Evolutionary conservation across 2,113 vertebrate genomes (phyloP).

Genomic region (Eublepharis macularius): DNA sequence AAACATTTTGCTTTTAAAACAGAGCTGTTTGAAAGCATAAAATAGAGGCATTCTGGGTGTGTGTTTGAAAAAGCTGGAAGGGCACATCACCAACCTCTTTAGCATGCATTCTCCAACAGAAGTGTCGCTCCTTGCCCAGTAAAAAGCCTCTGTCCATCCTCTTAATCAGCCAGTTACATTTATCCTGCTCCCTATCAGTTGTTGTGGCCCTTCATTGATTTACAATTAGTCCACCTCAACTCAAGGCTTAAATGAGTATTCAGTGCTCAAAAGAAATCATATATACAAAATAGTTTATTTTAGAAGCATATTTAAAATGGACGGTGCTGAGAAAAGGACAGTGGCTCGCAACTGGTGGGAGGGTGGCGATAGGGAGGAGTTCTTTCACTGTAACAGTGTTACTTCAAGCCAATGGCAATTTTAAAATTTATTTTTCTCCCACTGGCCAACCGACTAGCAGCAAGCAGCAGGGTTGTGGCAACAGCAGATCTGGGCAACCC

Average conservation of each 20-base stretch:
- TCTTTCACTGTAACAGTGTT: too few relatives aligned
- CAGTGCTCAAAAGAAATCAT: neutral
- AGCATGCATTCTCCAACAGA: neutral
- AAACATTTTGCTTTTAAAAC: constrained; percentile 13
- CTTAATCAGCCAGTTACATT: neutral
- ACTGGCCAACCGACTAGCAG: too few relatives aligned
- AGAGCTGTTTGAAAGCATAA: constrained; percentile 14
- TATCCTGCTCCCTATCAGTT: neutral
- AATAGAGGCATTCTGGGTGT: neutral
- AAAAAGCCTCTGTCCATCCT: neutral
- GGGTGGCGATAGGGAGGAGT: too few relatives aligned
- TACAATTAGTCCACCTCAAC: neutral
- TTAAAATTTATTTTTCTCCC: too few relatives aligned
- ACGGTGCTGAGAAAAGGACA: neutral
- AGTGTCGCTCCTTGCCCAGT: neutral
- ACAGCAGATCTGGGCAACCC: too few relatives aligned
- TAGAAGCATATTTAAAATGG: neutral
- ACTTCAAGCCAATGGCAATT: too few relatives aligned
- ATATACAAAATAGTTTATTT: neutral
- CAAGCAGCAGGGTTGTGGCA: too few relatives aligned
- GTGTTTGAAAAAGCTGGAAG: neutral
- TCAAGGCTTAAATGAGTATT: neutral
- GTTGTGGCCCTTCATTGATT: neutral
- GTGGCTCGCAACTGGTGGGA: too few relatives aligned
- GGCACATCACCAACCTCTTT: neutral